Evolutionary conservation across 1,140 invertebrate genomes (phyloP).

Genomic region (Drosophila santomea): DNA sequence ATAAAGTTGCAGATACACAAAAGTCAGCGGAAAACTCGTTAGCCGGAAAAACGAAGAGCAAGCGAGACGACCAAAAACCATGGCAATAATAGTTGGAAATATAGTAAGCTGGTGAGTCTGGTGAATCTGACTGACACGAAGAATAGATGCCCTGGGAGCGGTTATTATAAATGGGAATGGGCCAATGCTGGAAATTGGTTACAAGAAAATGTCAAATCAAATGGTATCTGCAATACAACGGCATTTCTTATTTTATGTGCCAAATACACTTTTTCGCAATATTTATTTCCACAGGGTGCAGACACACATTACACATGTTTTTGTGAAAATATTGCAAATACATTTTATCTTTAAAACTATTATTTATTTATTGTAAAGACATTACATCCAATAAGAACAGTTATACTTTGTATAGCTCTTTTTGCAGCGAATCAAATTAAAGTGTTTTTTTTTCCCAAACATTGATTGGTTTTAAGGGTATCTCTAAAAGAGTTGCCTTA

Average conservation of each 20-base stretch:
- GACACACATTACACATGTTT: too few relatives aligned
- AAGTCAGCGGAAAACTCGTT: constrained; percentile 60
- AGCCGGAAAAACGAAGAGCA: constrained; percentile 61
- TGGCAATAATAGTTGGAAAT: constrained; percentile 35
- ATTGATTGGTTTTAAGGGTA: constrained; percentile 1
- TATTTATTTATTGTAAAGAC: too few relatives aligned
- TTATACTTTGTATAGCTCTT: too few relatives aligned
- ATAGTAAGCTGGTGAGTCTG: constrained; percentile 15
- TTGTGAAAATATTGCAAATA: too few relatives aligned
- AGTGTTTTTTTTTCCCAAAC: not conserved
- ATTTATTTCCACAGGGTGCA: too few relatives aligned
- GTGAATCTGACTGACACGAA: constrained; percentile 21
- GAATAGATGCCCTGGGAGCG: constrained; percentile 38
- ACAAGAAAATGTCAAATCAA: constrained; percentile 14
- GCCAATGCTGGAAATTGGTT: not conserved
- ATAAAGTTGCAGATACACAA: constrained; percentile 24
- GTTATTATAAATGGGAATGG: constrained; percentile 14
- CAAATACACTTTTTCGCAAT: not conserved
- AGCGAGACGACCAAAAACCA: constrained; percentile 44
- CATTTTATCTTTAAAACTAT: too few relatives aligned
- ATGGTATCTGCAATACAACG: not conserved
- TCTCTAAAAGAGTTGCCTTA: not conserved
- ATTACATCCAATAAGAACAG: too few relatives aligned
- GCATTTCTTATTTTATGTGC: not conserved
- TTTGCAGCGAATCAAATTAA: not conserved